These are phyloP conservation scores for Mormyrus proboscirostris DNA, from an alignment of 2,797 vertebrate genomes.

Conservation along the genomic window DNA sequence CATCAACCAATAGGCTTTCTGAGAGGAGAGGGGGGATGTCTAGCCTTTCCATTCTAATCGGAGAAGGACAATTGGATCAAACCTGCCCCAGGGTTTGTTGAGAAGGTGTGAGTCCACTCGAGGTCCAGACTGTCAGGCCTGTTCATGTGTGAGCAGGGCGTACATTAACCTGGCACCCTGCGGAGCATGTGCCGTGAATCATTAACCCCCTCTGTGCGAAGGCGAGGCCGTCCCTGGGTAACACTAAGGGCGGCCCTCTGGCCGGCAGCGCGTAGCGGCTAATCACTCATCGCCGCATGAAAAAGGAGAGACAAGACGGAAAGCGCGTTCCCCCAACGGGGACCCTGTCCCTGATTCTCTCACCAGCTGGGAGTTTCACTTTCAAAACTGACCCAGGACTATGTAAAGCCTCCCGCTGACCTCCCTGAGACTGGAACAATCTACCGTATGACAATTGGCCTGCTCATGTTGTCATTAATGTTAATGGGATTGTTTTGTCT, in stretches of 20 bases:
- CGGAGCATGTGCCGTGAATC: background rate
- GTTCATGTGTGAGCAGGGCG: background rate
- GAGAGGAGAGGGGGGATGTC: background rate
- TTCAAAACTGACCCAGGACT: background rate
- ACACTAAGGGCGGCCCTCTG: background rate
- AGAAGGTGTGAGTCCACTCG: background rate
- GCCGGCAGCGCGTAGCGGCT: background rate
- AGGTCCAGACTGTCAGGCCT: background rate
- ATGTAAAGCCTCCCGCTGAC: background rate
- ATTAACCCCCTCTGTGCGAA: constrained; percentile 12
- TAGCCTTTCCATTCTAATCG: background rate
- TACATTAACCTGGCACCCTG: constrained; percentile 15
- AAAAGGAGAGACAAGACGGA: background rate
- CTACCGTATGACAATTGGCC: constrained; percentile 6
- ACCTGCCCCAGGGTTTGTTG: background rate
- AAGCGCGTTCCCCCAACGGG: background rate
- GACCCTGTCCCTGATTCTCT: background rate
- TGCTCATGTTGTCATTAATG: background rate
- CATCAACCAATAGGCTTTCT: background rate
- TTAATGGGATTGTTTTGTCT: background rate
- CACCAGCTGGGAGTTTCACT: constrained; percentile 14
- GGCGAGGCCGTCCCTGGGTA: background rate
- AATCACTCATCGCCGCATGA: background rate
- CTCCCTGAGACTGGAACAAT: background rate
- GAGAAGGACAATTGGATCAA: background rate